Base-by-base conservation (phyloP, 1,140 invertebrate genomes). In the Drusus annulatus region DNA sequence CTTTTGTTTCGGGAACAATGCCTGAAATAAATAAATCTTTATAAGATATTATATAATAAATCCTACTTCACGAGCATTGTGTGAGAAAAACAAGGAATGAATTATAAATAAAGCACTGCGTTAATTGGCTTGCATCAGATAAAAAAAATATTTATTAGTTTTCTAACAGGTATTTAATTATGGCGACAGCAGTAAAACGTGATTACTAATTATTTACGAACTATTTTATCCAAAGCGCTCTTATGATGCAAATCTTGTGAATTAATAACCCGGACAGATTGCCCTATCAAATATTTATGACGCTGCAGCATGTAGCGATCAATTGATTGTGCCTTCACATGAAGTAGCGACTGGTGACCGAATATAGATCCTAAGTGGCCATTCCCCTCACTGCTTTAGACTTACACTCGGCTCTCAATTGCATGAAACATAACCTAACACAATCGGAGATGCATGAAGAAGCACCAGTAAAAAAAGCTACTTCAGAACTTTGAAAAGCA, bases 1-100 rank as follows among this genome's bases (percentile, higher is more conserved):
- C 68, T 71, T 71, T 36, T 51, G 45, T 71, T 52, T 71, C 45
- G 68, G 50, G 50, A 52, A 71, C 68, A 71, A 71, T 71, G 19
- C 45, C 13, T 19, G 21, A 45, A 52, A 65, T 65, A 65, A 65
- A 65, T 31, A 31, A 65, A 28, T 65, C 50, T 71, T 71, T 21
- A 15, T 3, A 50, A 71, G 25, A 63, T 21, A 63, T 63, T 31
- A 31, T 31, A n/a, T 65, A 45, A 45, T 45, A 45, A 45, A 45
- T 65, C 62, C 21, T 65, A 71, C 52, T 54, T 71, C 50, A 15
- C 15, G 51, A 23, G 17, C 50, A 50, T 54, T 71, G 23, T 23
- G 19, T 71, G 25, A 71, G 45, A 25, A 25, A 51, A 45, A 17
- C 16, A 36, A 68, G 28, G 16, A 68, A 45, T 45, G 63, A 50